Percentiles rank a stretch among this genome's conserved stretches.
These are phyloP conservation scores for Eilema griseolum DNA, from an alignment of 2,888 invertebrate genomes.

Conservation along the genomic window DNA sequence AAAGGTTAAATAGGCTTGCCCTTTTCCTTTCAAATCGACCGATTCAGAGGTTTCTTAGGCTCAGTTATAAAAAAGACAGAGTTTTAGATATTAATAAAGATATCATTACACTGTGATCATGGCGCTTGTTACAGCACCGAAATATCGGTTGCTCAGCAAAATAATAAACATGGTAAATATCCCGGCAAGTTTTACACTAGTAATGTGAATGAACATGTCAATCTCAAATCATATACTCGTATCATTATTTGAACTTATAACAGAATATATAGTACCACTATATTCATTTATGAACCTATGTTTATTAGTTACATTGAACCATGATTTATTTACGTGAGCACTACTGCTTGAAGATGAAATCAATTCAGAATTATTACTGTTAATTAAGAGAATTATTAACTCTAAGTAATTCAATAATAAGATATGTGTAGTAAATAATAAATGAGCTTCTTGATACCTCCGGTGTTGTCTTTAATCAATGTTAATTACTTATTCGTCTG, in stretches of 20 bases:
- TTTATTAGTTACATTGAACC: neutral
- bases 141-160: no score
- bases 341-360: neutral
- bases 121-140: no score
- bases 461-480: neutral
- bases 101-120: no score
- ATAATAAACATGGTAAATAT: no score
- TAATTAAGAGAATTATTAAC: constrained; percentile 4
- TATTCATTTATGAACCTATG: neutral
- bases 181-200: no score
- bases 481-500: neutral
- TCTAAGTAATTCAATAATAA: neutral
- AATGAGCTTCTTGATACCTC: neutral
- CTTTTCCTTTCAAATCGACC: neutral
- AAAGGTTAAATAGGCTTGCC: neutral
- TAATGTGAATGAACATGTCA: no score
- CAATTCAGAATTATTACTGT: neutral
- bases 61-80: neutral
- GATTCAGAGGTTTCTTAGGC: no score
- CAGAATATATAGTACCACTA: neutral
- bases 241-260: neutral
- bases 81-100: neutral
- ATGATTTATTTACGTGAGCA: neutral
- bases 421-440: neutral
- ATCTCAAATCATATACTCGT: no score